phyloP scores from a whole-genome alignment of 2,888 invertebrate species.

The Xanthia icteritia region DNA sequence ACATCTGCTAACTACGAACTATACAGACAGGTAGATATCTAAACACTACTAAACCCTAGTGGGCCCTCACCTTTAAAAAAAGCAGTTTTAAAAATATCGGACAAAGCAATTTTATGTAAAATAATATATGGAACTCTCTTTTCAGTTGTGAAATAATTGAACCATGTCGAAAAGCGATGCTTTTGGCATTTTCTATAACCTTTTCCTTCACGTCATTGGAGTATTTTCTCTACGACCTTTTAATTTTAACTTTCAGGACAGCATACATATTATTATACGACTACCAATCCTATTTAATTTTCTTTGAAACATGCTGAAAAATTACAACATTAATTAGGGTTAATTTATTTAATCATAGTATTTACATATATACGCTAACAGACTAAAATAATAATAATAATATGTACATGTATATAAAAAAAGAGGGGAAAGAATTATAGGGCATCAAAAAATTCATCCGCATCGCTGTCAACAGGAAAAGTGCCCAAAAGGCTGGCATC shows the following conservation, averaged over 20 bases:
- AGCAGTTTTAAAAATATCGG: neutral
- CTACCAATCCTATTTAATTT: conserved; percentile 1
- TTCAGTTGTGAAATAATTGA: neutral
- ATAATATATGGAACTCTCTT: neutral
- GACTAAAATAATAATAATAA: too few relatives aligned
- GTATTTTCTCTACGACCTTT: conserved; percentile 31
- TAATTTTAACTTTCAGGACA: conserved; percentile 1
- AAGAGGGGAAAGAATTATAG: too few relatives aligned
- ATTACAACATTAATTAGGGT: neutral
- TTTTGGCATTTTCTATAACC: conserved; percentile 23
- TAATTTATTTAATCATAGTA: too few relatives aligned
- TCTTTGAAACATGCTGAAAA: neutral
- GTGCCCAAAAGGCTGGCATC: too few relatives aligned
- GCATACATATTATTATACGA: neutral
- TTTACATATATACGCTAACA: too few relatives aligned
- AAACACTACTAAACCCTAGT: neutral
- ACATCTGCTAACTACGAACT: conserved; percentile 11
- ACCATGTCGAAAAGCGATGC: neutral
- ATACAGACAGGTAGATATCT: neutral
- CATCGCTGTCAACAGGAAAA: too few relatives aligned
- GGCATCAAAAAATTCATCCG: too few relatives aligned
- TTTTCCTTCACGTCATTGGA: neutral
- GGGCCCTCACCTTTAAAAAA: neutral
- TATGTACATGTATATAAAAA: too few relatives aligned
- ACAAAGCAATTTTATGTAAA: neutral